Evolutionary conservation across 2,888 invertebrate genomes (phyloP).

Genomic region (Synanthedon formicaeformis): DNA sequence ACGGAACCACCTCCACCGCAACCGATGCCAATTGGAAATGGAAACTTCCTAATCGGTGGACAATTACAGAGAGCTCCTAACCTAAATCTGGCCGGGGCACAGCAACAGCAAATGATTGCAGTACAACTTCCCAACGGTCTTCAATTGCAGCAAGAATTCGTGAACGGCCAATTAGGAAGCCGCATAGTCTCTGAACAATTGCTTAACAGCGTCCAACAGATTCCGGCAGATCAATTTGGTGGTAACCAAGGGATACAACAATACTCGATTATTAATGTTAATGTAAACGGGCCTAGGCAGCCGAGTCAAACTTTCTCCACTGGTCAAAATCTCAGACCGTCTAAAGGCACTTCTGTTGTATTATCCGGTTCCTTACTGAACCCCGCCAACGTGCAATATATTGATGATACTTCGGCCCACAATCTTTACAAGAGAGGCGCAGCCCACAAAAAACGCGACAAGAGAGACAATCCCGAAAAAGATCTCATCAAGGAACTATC

Average conservation of each 20-base stretch:
- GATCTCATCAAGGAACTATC: slow-evolving; percentile 34
- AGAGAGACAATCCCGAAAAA: slow-evolving; percentile 62
- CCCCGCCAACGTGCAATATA: slow-evolving; percentile 73
- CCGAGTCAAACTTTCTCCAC: slow-evolving; percentile 9
- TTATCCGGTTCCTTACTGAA: slow-evolving; percentile 60
- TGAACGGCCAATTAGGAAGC: slow-evolving; percentile 75
- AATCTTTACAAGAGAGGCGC: slow-evolving; percentile 64
- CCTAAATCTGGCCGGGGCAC: slow-evolving; percentile 60
- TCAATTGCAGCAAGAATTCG: slow-evolving; percentile 67
- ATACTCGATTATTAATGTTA: slow-evolving; percentile 16
- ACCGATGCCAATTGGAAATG: slow-evolving; percentile 54
- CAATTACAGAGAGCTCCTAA: slow-evolving; percentile 73
- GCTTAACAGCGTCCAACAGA: slow-evolving; percentile 39
- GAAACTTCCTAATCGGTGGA: slow-evolving; percentile 73
- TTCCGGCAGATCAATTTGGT: slow-evolving; percentile 16
- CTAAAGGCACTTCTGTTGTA: slow-evolving; percentile 42
- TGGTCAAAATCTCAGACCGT: slow-evolving; percentile 21
- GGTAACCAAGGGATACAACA: slow-evolving; percentile 10
- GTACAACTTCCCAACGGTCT: slow-evolving; percentile 58
- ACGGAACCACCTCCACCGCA: slow-evolving; percentile 64
- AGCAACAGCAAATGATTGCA: slow-evolving; percentile 50
- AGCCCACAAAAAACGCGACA: slow-evolving; percentile 39
- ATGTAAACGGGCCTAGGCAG: slow-evolving; percentile 14
- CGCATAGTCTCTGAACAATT: slow-evolving; percentile 71
- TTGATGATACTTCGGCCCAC: slow-evolving; percentile 66